These are phyloP conservation scores for Xiphias gladius DNA, from an alignment of 2,113 vertebrate species.

Conservation along the genomic window DNA sequence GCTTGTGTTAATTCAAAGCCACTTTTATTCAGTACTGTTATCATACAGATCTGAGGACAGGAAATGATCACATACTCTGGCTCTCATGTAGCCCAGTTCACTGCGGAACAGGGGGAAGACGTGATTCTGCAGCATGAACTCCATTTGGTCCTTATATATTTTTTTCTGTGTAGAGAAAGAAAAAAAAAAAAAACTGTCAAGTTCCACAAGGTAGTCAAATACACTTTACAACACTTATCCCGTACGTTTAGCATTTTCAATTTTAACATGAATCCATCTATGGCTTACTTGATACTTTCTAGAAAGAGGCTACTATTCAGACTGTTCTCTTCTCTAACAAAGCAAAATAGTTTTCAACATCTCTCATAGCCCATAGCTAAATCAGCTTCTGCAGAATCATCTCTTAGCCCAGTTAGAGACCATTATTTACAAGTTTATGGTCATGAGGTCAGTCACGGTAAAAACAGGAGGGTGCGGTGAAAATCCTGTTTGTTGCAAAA, in stretches of 20 bases:
- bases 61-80: constrained; percentile 87
- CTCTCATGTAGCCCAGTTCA: constrained; percentile 98
- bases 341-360: background rate
- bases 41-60: background rate
- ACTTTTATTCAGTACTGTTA: background rate
- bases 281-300: background rate
- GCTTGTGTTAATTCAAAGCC: background rate
- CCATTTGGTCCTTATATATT: constrained; percentile 99
- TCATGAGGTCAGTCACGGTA: background rate
- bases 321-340: background rate
- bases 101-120: constrained; percentile 98
- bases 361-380: background rate
- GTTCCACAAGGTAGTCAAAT: background rate
- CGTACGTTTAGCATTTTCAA: background rate
- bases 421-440: background rate
- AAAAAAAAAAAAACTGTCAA: background rate
- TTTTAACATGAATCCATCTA: background rate
- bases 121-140: constrained; percentile 98
- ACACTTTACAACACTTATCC: background rate
- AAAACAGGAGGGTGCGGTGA: background rate
- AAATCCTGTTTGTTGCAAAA: background rate
- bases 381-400: background rate
- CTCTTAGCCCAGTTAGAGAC: background rate
- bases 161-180: constrained; percentile 88
- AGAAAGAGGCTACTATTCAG: background rate